These are phyloP conservation scores for Watsonalla cultraria DNA, from an alignment of 2,888 invertebrate species.

Conservation along the genomic window DNA sequence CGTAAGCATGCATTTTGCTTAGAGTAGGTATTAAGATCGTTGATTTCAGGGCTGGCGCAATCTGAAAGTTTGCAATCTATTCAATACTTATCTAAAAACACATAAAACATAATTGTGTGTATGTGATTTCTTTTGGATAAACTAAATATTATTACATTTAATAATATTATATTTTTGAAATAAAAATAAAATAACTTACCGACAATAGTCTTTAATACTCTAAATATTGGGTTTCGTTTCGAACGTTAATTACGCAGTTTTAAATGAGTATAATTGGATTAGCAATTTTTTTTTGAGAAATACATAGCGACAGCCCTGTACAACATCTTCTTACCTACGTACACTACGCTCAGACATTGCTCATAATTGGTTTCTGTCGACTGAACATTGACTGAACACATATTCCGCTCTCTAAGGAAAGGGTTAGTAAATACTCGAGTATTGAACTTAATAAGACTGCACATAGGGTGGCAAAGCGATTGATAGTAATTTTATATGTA, in stretches of 20 bases:
- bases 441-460: neutral
- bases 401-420: neutral
- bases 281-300: neutral
- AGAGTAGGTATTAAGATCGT: neutral
- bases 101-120: too few species aligned
- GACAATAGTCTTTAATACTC: neutral
- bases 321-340: neutral
- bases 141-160: too few species aligned
- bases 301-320: neutral
- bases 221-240: too few species aligned
- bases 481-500: too few species aligned
- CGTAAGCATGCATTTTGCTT: constrained; percentile 35
- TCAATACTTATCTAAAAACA: too few species aligned
- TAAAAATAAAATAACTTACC: too few species aligned
- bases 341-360: neutral
- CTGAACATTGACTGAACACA: neutral
- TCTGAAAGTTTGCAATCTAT: too few species aligned
- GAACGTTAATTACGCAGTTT: too few species aligned
- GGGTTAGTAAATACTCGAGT: neutral
- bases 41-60: neutral
- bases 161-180: too few species aligned
- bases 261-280: too few species aligned
- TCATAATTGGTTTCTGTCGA: constrained; percentile 3
- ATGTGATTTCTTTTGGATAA: too few species aligned
- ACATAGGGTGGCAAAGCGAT: too few species aligned